Base-by-base conservation (phyloP, 2,113 vertebrate genomes). In the Scortum barcoo region DNA sequence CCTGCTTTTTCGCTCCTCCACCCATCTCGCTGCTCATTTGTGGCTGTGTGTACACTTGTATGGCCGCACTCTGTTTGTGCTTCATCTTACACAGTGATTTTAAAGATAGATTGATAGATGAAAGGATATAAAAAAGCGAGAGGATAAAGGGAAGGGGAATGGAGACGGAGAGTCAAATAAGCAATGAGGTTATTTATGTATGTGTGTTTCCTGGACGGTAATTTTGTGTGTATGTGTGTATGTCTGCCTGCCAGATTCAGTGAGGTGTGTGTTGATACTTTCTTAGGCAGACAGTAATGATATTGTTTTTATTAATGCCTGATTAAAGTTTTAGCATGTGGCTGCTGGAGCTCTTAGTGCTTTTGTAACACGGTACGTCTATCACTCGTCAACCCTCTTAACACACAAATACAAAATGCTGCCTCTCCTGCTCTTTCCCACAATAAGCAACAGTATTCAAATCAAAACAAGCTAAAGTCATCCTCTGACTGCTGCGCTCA, bases 291-390 rank as follows among this genome's bases (percentile, higher is more conserved):
- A 78, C 71, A 16, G 70, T 88, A 91, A 91, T 90, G 83, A 88
- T 88, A 89, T 84, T 91, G 86, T 91, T 93, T 90, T 90, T 89
- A 91, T 92, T 88, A 90, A 91, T 91, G 87, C 57, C 86, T 88
- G 67, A 91, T 91, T 89, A 92, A 85, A 85, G 66, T 92, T 93
- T 89, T 78, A 90, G 74, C 28, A 33, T 71, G 74, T 76, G 72
- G 67, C 86, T 89, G 76, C 71, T 61, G 9, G 71, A 69, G 76
- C 85, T 62, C 72, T 79, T 80, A 57, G 73, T 79, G 70, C 51
- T 82, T 87, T 81, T 79, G 38, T 70, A 88, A 86, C 66, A 42
- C 58, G 13, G 53, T 58, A 46, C 60, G 66, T 70, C 66, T 46
- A 44, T 88, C 24, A 50, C 57, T 67, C 76, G 7, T 80, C 76